Base-by-base conservation (phyloP, 2,113 vertebrate genomes). In the Strix aluco region DNA sequence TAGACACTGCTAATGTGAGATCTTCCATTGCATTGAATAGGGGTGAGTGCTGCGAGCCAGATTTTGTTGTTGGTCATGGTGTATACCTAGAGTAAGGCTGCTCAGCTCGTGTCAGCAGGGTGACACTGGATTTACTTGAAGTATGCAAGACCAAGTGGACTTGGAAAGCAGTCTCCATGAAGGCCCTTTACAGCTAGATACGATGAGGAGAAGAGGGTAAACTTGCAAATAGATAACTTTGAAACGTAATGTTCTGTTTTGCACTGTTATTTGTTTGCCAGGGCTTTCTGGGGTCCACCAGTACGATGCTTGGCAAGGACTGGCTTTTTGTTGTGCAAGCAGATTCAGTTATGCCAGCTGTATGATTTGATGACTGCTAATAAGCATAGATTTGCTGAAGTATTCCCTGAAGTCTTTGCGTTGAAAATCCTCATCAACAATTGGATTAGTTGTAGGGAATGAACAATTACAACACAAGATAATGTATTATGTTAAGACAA, bases 351-450 rank as follows among this genome's bases (percentile, higher is more conserved):
- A 55, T 59, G 69, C 47, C 62, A 86, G 44, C 47, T 75, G 65
- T 52, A 12, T 63, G 40, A 55, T 67, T 87, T 86, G 83, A 85
- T 84, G 83, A 57, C 57, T 79, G 61, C 65, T 93, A 82, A 94
- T 80, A 88, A 85, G 81, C 86, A 63, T 14, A 91, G 65, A 44
- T 63, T 91, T 94, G 65, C 91, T 81, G 61, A 81, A 94, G 44
- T 81, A 91, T 92, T 96, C 89, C 90, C 91, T 57, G 44, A 83
- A 94, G 91, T 66, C 93, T 72, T 81, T 59, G 38, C 49, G 77
- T 73, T 88, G 83, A 95, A 84, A 93, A 92, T 95, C 72, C 86
- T 96, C 86, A 67, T 94, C 77, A 91, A 54, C 83, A 91, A 88
- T 78, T 90, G 63, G 71, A 92, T 95, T 96, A 95, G 77, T 78